Base-by-base conservation (phyloP, 2,888 invertebrate species). In the Drosophila pullipes region DNA sequence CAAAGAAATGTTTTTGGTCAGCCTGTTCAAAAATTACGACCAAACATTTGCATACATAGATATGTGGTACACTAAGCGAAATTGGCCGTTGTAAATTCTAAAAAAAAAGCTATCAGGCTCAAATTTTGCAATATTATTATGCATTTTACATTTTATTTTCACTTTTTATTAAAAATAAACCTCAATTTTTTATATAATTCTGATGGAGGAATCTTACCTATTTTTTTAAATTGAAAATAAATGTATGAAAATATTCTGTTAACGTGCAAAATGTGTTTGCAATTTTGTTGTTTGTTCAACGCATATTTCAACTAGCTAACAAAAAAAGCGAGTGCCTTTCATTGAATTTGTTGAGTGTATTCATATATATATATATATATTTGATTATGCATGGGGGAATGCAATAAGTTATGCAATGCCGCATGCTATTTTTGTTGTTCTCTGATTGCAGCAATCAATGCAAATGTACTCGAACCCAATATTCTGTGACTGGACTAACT, bases 371-470 rank as follows among this genome's bases (percentile, higher is more conserved):
- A 30, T 25, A 28, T 35, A 35, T 35, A 16, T 58, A 57, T 76
- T 63, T 47, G 60, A 67, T 64, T 68, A 65, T 78, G 58, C 67
- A 33, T 35, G 41, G 64, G 72, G 47, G 69, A 66, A 72, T 65
- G 64, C 33, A 77, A 54, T 65, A 68, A 69, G 47, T 37, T 28
- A 37, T 49, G 47, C n/a, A 39, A 30, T 65, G 73, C 11, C 10
- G 25, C 35, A 50, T 55, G 54, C 55, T 50, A 30, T 31, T 25
- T 22, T 62, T 57, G 35, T 49, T 49, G 30, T 53, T 67, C 54
- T 61, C 53, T 61, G 76, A 65, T 76, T 76, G 62, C 57, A 35
- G 62, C 69, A 76, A 83, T 86, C 84, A 81, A 81, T 86, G 83
- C 81, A 81, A 81, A 83, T 74, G 54, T 37, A 57, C 62, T 41